Conservation (phyloP, 2,797 vertebrate genomes). For the Limnodromus scolopaceus region DNA sequence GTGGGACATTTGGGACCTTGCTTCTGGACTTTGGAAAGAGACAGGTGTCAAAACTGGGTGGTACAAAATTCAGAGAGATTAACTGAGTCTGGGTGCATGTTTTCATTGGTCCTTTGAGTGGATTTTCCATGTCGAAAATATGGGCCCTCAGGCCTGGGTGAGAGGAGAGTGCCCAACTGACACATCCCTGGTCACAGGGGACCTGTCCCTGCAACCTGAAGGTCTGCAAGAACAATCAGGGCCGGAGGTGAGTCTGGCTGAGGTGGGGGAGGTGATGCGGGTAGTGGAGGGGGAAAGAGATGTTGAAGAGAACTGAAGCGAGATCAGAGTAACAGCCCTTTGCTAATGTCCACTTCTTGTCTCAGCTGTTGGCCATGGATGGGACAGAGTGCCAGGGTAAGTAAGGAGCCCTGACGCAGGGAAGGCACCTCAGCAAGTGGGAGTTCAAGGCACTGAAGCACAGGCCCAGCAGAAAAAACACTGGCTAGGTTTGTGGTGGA, state of each 20-base stretch:
- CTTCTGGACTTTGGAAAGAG: background rate
- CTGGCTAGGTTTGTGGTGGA: background rate
- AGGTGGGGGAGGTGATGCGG: fast-evolving
- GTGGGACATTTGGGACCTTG: background rate
- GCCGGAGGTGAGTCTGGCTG: background rate
- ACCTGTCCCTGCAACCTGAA: fast-evolving
- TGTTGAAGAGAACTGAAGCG: background rate
- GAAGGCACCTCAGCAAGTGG: background rate
- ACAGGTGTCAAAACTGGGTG: background rate
- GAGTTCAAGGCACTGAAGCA: background rate
- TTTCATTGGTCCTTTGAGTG: background rate
- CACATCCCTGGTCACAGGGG: too few relatives aligned
- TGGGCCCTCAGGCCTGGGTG: fast-evolving
- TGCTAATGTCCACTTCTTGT: background rate
- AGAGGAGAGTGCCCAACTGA: background rate
- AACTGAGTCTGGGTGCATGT: background rate
- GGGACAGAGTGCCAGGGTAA: background rate
- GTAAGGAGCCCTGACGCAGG: background rate
- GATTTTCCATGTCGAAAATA: background rate
- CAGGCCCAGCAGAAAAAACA: background rate
- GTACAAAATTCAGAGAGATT: background rate
- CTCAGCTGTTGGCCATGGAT: background rate
- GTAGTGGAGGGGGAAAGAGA: background rate
- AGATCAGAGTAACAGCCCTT: background rate
- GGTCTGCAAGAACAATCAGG: background rate